Evolutionary conservation across 2,888 invertebrate genomes (phyloP).

Genomic region (Desoria tigrina): DNA sequence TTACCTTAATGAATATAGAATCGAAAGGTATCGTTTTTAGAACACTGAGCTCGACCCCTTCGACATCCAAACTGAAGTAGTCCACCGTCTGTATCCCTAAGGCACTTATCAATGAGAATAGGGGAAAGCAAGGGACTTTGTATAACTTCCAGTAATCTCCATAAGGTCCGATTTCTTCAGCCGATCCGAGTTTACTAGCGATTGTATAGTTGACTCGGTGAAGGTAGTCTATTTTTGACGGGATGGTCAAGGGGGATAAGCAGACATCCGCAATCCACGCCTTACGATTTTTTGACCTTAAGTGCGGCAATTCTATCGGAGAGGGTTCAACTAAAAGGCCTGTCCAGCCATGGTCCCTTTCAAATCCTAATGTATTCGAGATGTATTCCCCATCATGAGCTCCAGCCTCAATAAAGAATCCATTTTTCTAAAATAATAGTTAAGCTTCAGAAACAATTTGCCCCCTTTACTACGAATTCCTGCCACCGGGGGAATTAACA

Average conservation of each 20-base stretch:
- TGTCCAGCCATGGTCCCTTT: slow-evolving; percentile 15
- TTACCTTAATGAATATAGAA: slow-evolving; percentile 55
- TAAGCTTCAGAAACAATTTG: background rate
- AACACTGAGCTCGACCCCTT: slow-evolving; percentile 57
- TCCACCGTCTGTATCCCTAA: slow-evolving; percentile 56
- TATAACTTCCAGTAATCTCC: no score
- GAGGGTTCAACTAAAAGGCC: slow-evolving; percentile 19
- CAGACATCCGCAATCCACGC: slow-evolving; percentile 27
- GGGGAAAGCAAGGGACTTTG: slow-evolving; percentile 57
- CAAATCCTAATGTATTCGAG: slow-evolving; percentile 16
- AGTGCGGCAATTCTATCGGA: background rate
- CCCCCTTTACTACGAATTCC: no score
- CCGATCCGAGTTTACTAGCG: no score
- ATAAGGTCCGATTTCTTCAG: no score
- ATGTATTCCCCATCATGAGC: slow-evolving; percentile 14
- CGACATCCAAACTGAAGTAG: slow-evolving; percentile 58
- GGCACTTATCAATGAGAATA: slow-evolving; percentile 57
- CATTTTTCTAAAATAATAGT: background rate
- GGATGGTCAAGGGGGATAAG: background rate
- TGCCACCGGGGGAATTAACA: no score
- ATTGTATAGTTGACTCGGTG: slow-evolving; percentile 43
- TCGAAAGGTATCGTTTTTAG: slow-evolving; percentile 57
- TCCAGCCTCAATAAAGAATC: slow-evolving; percentile 20
- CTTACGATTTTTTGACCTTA: slow-evolving; percentile 3
- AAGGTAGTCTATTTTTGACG: slow-evolving; percentile 32